Base-by-base conservation (phyloP, 2,797 vertebrate genomes). In the Dryobates pubescens region DNA sequence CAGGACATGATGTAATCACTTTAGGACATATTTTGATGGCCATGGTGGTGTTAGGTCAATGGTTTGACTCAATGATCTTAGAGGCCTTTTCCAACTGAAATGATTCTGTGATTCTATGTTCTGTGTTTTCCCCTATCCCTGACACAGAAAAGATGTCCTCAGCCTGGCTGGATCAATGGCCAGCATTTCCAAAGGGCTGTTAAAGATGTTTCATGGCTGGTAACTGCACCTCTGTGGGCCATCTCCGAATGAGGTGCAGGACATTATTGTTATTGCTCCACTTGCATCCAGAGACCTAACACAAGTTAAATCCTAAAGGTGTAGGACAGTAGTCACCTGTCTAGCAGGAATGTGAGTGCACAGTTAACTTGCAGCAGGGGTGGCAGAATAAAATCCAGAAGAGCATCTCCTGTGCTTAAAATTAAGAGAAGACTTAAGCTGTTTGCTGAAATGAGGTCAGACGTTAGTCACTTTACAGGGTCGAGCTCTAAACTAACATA, bases 401-500 rank as follows among this genome's bases (percentile, higher is more conserved):
- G 38, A 51, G 68, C 7, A 13, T 77, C 63, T 76, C n/a, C 78
- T 2, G 0, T 36, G 43, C 68, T 93, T 94, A 92, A 96, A 94
- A 86, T 92, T 94, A 83, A 82, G 86, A 68, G 68, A 85, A 51
- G 58, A 26, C 80, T 96, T 94, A 92, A 93, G 59, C 43, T 70
- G 56, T 71, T 93, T 9, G 7, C 73, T 74, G 91, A 93, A 94
- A 93, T 67, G 85, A 90, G 93, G 95, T 89, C 96, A 95, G 93
- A 82, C 3, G 0, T 82, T 94, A 0, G 8, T 82, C 92, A 86
- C 62, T 80, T 90, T 62, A 12, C 57, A 77, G 82, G 90, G 83
- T 56, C 70, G 32, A 92, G 87, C 88, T 94, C 92, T 95, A 94
- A 95, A 89, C 92, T 73, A 94, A 93, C 93, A 92, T 91, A 88